A percentile compares a stretch with the other conserved stretches of the same genome.
These are phyloP conservation scores for Ormyrus labotus DNA, from an alignment of 2,888 invertebrate species.

Conservation along the genomic window DNA sequence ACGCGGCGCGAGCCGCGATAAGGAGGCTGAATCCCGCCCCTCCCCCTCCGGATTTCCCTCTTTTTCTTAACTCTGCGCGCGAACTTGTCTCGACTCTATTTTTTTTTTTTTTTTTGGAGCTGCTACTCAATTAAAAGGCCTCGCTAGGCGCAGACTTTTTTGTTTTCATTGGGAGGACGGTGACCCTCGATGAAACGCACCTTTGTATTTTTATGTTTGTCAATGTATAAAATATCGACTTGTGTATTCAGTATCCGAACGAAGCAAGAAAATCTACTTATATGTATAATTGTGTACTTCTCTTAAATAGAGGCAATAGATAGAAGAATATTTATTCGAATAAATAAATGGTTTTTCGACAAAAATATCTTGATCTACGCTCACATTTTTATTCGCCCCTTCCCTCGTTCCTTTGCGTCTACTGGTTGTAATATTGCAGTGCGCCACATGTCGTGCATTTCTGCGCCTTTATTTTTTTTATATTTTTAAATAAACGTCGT, in stretches of 20 bases:
- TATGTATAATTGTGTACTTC: conserved; percentile 72
- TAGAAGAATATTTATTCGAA: conserved; percentile 74
- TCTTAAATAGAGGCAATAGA: conserved; percentile 71
- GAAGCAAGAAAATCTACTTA: conserved; percentile 67
- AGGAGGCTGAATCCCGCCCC: conserved; percentile 12
- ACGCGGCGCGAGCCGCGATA: conserved; percentile 22
- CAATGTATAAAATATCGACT: conserved; percentile 66
- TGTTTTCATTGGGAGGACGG: conserved; percentile 53
- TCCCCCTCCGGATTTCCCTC: background rate
- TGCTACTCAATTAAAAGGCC: conserved; percentile 57
- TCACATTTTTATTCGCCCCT: background rate
- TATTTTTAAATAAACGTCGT: background rate
- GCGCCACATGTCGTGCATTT: no score
- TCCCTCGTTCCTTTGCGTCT: no score
- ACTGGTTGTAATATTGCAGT: no score
- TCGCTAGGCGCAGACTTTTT: conserved; percentile 59
- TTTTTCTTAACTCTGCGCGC: conserved; percentile 54
- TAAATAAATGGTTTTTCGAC: conserved; percentile 72
- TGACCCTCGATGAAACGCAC: conserved; percentile 57
- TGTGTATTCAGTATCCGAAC: conserved; percentile 68
- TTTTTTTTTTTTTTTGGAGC: conserved; percentile 22
- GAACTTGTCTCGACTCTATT: conserved; percentile 34
- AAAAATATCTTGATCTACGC: conserved; percentile 57
- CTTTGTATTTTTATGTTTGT: conserved; percentile 63
- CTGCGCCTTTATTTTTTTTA: background rate